Evolutionary conservation across 2,113 vertebrate genomes (phyloP).

Genomic region (Glaucidium brasilianum): DNA sequence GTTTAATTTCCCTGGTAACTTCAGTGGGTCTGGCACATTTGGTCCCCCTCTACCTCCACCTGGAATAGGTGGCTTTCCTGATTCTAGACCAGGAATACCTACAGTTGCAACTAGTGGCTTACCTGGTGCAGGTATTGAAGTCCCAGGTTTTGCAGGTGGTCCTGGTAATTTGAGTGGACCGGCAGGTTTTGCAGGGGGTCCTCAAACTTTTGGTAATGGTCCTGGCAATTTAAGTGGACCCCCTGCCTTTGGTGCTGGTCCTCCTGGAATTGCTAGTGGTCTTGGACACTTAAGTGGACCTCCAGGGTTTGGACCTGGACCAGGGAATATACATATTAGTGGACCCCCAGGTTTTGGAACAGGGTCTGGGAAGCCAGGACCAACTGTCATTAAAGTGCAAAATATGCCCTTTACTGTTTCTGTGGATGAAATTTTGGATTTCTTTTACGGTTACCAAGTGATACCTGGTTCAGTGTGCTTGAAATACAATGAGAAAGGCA

Average conservation of each 20-base stretch:
- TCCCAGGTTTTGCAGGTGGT: conserved; percentile 84
- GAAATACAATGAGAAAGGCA: conserved; percentile 96
- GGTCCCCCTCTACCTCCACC: conserved; percentile 89
- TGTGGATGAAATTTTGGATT: conserved; percentile 98
- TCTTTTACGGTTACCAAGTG: conserved; percentile 98
- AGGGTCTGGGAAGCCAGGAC: conserved; percentile 85
- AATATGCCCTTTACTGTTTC: conserved; percentile 99
- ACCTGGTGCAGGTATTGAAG: conserved; percentile 84
- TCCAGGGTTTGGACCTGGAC: conserved; percentile 78
- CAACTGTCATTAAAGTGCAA: conserved; percentile 94
- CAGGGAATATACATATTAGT: conserved; percentile 78
- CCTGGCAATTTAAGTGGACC: conserved; percentile 79
- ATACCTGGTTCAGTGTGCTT: conserved; percentile 95
- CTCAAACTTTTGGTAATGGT: conserved; percentile 87
- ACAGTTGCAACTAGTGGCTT: conserved; percentile 83
- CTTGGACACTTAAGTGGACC: conserved; percentile 80
- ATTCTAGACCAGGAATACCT: conserved; percentile 80
- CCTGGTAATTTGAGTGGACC: conserved; percentile 80
- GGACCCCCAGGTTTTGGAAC: conserved; percentile 82
- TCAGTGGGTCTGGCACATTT: conserved; percentile 85
- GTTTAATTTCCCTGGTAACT: conserved; percentile 85
- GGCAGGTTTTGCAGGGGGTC: conserved; percentile 80
- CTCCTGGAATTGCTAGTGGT: conserved; percentile 75
- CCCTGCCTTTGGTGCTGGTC: conserved; percentile 83
- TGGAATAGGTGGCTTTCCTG: conserved; percentile 85